phyloP scores from a whole-genome alignment of 2,113 vertebrate genomes.

The Mesoclemmys tuberculata region DNA sequence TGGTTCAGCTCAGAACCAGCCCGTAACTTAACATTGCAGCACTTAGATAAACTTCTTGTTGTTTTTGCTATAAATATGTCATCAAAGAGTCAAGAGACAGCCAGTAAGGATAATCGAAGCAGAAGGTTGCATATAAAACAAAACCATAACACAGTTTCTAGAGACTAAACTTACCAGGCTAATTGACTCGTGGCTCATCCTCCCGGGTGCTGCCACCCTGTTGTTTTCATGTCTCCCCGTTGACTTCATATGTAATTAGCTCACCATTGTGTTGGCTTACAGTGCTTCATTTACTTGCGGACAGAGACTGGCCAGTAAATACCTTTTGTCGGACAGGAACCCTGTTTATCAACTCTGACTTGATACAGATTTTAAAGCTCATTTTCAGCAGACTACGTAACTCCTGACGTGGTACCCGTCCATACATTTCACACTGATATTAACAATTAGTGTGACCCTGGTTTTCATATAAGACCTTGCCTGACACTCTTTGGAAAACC shows the following conservation, averaged over 20 bases:
- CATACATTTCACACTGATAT: neutral
- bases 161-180: neutral
- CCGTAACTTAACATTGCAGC: neutral
- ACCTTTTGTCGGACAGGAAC: neutral
- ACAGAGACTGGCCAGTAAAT: neutral
- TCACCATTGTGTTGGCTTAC: neutral
- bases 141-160: neutral
- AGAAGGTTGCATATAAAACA: neutral
- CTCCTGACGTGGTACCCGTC: neutral
- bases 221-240: neutral
- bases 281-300: neutral
- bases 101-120: neutral
- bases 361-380: neutral
- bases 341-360: neutral
- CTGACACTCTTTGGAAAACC: neutral
- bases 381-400: neutral
- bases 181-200: neutral
- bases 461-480: neutral
- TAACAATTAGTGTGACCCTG: neutral
- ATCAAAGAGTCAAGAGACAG: neutral
- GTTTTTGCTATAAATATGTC: too few species aligned
- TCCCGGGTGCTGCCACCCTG: neutral
- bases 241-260: neutral
- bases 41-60: neutral
- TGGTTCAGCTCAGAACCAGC: neutral